Base-by-base conservation (phyloP, 2,113 vertebrate genomes). In the Tyrannus savana region DNA sequence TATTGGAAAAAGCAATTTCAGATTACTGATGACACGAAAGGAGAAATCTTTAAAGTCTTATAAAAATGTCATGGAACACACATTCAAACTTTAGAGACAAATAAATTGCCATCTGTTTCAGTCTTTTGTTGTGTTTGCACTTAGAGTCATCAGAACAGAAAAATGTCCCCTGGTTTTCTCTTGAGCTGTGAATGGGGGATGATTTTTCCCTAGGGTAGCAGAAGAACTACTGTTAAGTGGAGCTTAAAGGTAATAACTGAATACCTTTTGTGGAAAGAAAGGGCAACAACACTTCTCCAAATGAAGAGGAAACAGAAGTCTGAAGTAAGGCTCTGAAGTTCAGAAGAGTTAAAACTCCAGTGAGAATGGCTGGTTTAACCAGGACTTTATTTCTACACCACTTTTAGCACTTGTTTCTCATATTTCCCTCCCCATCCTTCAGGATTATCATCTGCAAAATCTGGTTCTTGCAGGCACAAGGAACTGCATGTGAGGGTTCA, bases 371-470 rank as follows among this genome's bases (percentile, higher is more conserved):
- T 91, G 72, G 10, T 58, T 91, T 81, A 75, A 89, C 33, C 42
- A 84, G 35, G 66, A 62, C 9, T 63, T 81, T 52, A 41, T 79
- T 81, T 67, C 78, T 72, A 31, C 9, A 67, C 23, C 19, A 33
- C 35, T 72, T 49, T 46, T 53, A 85, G 39, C 24, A 27, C 58
- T 76, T 35, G 22, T 92, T 90, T 92, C 75, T 92, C 50, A 16
- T 60, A 76, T 72, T 90, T 88, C 39, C 28, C 14, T 77, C 62
- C 22, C 42, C 5, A 12, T 75, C 18, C 47, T 88, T 93, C 39
- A 75, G 49, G 56, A 79, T 94, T 89, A 77, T 89, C 80, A 67
- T 69, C 49, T 83, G 53, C 60, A 96, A 96, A 94, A 85, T 76
- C n/a, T 63, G 28, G 44, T 90, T 87, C 58, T 82, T 92, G 78